Evolutionary conservation across 2,888 invertebrate species (phyloP).

Genomic region (Lepeophtheirus nordmannii): DNA sequence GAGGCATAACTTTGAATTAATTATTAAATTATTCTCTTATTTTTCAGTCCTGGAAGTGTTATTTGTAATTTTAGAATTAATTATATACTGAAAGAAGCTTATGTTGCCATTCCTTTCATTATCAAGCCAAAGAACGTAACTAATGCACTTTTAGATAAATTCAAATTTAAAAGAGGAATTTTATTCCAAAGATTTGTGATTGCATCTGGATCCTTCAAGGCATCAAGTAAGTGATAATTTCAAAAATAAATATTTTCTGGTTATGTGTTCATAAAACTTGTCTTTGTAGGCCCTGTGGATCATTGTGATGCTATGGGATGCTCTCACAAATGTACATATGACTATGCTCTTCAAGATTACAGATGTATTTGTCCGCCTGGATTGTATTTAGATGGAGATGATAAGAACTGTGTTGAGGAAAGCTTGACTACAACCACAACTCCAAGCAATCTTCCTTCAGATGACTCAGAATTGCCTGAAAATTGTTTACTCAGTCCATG

Average conservation of each 20-base stretch:
- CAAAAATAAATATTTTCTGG: not conserved
- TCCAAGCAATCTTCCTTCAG: not conserved
- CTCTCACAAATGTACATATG: conserved; percentile 23
- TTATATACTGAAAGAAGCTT: conserved; percentile 21
- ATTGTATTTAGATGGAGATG: conserved; percentile 11
- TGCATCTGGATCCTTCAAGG: conserved; percentile 21
- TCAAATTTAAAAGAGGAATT: conserved; percentile 21
- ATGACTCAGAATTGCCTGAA: not conserved
- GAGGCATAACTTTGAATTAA: not conserved
- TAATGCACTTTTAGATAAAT: not conserved
- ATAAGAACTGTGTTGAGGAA: conserved; percentile 9
- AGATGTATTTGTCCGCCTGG: conserved; percentile 22
- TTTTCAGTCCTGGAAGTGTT: conserved; percentile 20
- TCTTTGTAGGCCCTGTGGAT: conserved; percentile 20
- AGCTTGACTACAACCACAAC: not conserved
- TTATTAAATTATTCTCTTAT: not conserved
- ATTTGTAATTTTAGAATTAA: conserved; percentile 21
- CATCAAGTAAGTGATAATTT: conserved; percentile 14
- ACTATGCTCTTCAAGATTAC: conserved; percentile 20
- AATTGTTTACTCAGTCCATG: not conserved
- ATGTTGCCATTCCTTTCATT: conserved; percentile 18
- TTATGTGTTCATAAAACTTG: not conserved
- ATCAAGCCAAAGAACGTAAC: conserved; percentile 22
- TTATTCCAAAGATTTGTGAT: conserved; percentile 23
- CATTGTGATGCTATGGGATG: conserved; percentile 24